A percentile compares a stretch with the other conserved stretches of the same genome.
Conservation (phyloP, 2,113 vertebrate genomes). For the Nycticebus coucang region DNA sequence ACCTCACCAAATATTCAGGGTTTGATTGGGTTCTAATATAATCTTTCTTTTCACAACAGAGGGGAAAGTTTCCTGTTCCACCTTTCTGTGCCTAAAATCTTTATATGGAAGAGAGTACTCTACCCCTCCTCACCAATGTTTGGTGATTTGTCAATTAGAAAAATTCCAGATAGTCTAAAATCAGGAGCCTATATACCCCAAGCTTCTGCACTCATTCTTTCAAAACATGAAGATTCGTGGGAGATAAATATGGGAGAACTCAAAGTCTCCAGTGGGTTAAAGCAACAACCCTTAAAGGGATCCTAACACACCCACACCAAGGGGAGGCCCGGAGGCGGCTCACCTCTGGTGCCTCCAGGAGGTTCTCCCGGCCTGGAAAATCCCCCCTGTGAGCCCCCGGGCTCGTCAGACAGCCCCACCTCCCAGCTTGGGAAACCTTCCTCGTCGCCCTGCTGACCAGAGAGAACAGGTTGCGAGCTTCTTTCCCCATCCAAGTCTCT, state of each 20-base stretch:
- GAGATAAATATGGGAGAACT: constrained; percentile 3
- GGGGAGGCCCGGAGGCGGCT: not conserved
- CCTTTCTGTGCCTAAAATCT: constrained; percentile 6
- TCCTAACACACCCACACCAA: not conserved
- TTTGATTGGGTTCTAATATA: not conserved
- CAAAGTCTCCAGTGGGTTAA: constrained; percentile 45
- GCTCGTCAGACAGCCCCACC: constrained; percentile 22
- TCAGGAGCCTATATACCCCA: not conserved
- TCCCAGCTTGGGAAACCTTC: not conserved
- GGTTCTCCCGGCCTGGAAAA: not conserved
- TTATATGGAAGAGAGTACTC: not conserved
- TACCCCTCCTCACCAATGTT: not conserved
- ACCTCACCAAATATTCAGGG: not conserved
- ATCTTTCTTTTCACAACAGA: constrained; percentile 7
- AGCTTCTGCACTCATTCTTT: constrained; percentile 38
- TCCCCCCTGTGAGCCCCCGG: not conserved
- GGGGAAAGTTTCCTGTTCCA: not conserved
- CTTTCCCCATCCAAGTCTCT: not conserved
- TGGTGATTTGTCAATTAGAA: constrained; percentile 55
- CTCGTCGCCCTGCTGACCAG: not conserved
- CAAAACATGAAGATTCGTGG: constrained; percentile 1
- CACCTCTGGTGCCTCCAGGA: not conserved
- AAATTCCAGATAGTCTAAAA: not conserved
- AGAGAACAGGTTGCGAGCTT: not conserved
- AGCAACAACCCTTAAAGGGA: constrained; percentile 19